Base-by-base conservation (phyloP, 2,797 vertebrate genomes). In the Gallirallus australis region DNA sequence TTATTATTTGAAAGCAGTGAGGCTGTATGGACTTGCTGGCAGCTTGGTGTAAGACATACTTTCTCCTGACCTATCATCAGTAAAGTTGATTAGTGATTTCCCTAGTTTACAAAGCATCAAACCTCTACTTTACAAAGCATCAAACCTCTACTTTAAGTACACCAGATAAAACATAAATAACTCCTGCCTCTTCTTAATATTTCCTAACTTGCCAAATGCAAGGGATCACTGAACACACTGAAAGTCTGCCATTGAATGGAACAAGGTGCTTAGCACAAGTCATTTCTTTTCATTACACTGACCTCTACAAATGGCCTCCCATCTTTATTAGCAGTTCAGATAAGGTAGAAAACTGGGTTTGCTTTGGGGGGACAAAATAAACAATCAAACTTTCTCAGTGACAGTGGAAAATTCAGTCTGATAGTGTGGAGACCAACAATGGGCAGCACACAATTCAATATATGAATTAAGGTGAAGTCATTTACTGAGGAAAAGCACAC, bases 241-340 rank as follows among this genome's bases (percentile, higher is more conserved):
- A 66, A 90, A 78, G 56, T 42, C 30, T 0, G 0, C 77, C 24
- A 31, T 42, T 35, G 57, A 93, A 42, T 25, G 30, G 57, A 88
- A 65, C 30, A 69, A 83, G 8, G 70, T 78, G 33, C 57, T 86
- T 83, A 50, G 83, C 75, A 65, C 15, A 77, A 71, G 40, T 40
- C 0, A 86, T 88, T 85, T 76, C 7, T 93, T 90, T 86, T 89
- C 48, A 66, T 87, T 92, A 71, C 14, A 21, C 24, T 88, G 61
- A 81, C 57, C 80, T 86, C 77, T 70, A 39, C 28, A 81, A 91
- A 90, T 25, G 47, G 47, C 24, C 25, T 81, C 69, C 14, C 61
- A 33, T 39, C 54, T 86, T 90, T 59, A 83, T 88, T 65, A 88
- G 37, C 30, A 79, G 27, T 47, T 82, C 79, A 75, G 73, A 40